Conservation (phyloP, 2,888 invertebrate genomes). For the Drosophila birchii region DNA sequence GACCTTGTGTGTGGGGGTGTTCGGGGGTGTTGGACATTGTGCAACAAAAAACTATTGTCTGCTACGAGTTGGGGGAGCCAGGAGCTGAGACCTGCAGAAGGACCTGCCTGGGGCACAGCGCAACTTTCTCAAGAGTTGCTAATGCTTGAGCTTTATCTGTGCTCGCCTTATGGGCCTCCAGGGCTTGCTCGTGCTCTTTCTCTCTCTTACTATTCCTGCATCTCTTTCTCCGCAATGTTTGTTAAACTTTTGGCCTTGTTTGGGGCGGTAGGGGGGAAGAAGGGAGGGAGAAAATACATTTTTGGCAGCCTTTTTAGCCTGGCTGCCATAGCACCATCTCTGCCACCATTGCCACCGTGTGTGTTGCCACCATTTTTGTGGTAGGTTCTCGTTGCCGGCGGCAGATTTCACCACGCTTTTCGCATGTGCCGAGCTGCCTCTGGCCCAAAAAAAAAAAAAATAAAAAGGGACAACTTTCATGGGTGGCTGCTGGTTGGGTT, state of each 20-base stretch:
- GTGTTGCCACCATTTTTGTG: constrained; percentile 33
- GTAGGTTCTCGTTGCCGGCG: constrained; percentile 57
- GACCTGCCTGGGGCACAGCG: constrained; percentile 57
- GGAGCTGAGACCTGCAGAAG: background rate
- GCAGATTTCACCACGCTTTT: constrained; percentile 60
- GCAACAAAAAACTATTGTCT: constrained; percentile 43
- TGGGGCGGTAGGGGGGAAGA: too few relatives aligned
- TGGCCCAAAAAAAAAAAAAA: constrained; percentile 1
- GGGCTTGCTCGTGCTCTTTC: constrained; percentile 13
- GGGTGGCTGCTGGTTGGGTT: constrained; percentile 9
- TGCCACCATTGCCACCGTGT: constrained; percentile 1
- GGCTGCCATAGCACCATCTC: constrained; percentile 20
- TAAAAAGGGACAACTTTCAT: background rate
- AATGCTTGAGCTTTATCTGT: constrained; percentile 72
- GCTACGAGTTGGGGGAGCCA: background rate
- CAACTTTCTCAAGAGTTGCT: constrained; percentile 74
- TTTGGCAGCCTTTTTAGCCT: constrained; percentile 55
- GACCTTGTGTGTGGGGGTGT: constrained; percentile 24
- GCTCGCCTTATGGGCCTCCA: constrained; percentile 57
- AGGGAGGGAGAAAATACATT: constrained; percentile 44
- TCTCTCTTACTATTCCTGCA: background rate
- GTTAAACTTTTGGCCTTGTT: constrained; percentile 64
- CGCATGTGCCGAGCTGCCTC: constrained; percentile 31
- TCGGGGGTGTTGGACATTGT: constrained; percentile 12
- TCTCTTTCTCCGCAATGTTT: constrained; percentile 43